These are phyloP conservation scores for Desmodus rotundus DNA, from an alignment of 2,113 vertebrate species.

Conservation along the genomic window DNA sequence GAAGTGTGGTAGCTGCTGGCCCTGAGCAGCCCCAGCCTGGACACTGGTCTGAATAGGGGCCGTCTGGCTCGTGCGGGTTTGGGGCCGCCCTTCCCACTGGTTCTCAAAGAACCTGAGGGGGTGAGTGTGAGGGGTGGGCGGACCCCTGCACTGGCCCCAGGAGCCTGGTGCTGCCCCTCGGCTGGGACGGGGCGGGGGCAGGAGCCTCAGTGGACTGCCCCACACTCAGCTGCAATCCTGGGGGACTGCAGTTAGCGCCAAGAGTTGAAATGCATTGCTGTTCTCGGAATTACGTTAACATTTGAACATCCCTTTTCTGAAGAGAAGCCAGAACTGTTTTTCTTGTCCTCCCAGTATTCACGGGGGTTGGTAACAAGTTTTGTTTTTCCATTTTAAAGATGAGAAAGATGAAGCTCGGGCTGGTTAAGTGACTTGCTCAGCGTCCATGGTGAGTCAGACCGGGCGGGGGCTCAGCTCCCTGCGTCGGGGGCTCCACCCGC, in stretches of 20 bases:
- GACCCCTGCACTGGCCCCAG: background rate
- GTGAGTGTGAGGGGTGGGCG: too few relatives aligned
- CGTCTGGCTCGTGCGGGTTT: fast-evolving
- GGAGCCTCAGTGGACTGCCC: too few relatives aligned
- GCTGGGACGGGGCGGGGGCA: fast-evolving
- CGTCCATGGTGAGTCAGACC: conserved; percentile 67
- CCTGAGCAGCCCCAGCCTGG: too few relatives aligned
- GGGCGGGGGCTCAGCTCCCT: background rate
- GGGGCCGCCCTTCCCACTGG: fast-evolving
- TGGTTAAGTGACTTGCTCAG: conserved; percentile 74
- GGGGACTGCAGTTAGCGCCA: too few relatives aligned
- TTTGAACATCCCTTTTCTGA: background rate
- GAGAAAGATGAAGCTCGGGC: conserved; percentile 75
- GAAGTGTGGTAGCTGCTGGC: too few relatives aligned
- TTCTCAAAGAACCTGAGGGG: background rate
- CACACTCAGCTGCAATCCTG: too few relatives aligned
- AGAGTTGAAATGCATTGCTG: too few relatives aligned
- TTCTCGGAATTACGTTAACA: background rate
- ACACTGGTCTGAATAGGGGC: fast-evolving
- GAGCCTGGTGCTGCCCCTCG: too few relatives aligned
- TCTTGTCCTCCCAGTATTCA: conserved; percentile 22
- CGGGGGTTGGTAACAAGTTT: conserved; percentile 66
- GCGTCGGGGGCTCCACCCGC: background rate
- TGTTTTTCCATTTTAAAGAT: conserved; percentile 77
- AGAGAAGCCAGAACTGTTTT: background rate